These are phyloP conservation scores for Aplodontia rufa DNA, from an alignment of 2,113 vertebrate genomes.

Conservation along the genomic window DNA sequence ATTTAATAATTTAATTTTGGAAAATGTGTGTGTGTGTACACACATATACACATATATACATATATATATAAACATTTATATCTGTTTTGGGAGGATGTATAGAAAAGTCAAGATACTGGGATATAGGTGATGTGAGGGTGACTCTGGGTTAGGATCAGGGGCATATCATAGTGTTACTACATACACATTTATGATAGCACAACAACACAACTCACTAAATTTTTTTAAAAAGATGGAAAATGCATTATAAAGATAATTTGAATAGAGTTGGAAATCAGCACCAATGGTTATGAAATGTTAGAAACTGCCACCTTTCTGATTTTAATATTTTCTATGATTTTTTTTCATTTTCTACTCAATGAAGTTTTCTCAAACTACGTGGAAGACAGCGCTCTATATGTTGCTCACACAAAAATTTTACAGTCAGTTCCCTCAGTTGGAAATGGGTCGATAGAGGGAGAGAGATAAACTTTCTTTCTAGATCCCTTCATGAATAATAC, in stretches of 20 bases:
- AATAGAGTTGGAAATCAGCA: neutral
- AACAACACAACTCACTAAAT: no score
- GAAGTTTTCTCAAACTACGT: neutral
- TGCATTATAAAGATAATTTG: neutral
- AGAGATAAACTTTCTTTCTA: neutral
- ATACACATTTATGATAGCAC: no score
- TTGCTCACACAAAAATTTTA: neutral
- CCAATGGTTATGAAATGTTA: neutral
- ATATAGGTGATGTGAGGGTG: no score
- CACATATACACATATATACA: no score
- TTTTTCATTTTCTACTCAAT: neutral
- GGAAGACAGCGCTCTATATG: neutral
- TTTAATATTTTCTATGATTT: neutral
- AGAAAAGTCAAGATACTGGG: no score
- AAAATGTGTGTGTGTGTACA: no score
- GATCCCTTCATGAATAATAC: neutral
- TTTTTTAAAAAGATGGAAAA: neutral
- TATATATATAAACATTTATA: no score
- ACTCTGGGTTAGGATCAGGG: no score
- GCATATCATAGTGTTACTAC: no score
- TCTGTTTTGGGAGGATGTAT: no score
- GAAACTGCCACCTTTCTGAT: neutral
- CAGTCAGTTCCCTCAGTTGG: slow-evolving; percentile 10
- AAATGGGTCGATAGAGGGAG: neutral
- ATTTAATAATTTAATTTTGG: no score